These are phyloP conservation scores for Cyrtorhinus lividipennis DNA, from an alignment of 1,140 invertebrate genomes.

Conservation along the genomic window DNA sequence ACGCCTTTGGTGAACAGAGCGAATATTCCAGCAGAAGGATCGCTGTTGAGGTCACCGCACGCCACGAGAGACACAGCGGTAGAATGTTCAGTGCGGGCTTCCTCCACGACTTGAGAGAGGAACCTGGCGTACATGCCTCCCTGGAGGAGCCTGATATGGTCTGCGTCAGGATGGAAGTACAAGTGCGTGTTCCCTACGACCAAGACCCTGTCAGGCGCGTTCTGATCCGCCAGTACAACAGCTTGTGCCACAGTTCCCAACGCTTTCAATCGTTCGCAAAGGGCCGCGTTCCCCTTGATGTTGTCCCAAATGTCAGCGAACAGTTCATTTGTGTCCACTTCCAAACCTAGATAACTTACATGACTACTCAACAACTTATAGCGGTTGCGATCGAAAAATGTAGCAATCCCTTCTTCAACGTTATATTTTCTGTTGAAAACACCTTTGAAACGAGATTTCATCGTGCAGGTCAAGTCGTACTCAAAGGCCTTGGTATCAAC, in stretches of 20 bases:
- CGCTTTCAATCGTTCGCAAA: constrained; percentile 30
- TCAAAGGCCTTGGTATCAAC: constrained; percentile 68
- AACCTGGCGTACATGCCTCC: constrained; percentile 44
- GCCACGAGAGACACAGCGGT: constrained; percentile 34
- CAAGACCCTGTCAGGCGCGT: constrained; percentile 42
- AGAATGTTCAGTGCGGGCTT: not conserved
- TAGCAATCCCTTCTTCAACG: constrained; percentile 59
- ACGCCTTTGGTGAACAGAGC: constrained; percentile 50
- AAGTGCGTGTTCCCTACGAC: constrained; percentile 80
- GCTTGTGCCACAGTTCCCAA: constrained; percentile 25
- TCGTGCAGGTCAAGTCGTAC: constrained; percentile 46
- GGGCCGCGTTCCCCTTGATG: constrained; percentile 40
- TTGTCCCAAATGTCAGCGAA: constrained; percentile 43
- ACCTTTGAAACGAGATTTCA: constrained; percentile 43
- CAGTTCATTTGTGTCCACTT: constrained; percentile 34
- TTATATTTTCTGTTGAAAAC: constrained; percentile 55
- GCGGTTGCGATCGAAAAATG: constrained; percentile 15
- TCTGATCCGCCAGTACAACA: constrained; percentile 42
- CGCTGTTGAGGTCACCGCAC: constrained; percentile 78
- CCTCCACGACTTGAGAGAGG: constrained; percentile 29
- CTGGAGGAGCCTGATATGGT: constrained; percentile 73
- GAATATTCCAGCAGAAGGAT: constrained; percentile 63
- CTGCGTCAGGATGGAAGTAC: constrained; percentile 77
- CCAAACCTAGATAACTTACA: not conserved
- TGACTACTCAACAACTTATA: not conserved